Conservation (phyloP, 2,888 invertebrate species). For the Amphimallon solstitiale region DNA sequence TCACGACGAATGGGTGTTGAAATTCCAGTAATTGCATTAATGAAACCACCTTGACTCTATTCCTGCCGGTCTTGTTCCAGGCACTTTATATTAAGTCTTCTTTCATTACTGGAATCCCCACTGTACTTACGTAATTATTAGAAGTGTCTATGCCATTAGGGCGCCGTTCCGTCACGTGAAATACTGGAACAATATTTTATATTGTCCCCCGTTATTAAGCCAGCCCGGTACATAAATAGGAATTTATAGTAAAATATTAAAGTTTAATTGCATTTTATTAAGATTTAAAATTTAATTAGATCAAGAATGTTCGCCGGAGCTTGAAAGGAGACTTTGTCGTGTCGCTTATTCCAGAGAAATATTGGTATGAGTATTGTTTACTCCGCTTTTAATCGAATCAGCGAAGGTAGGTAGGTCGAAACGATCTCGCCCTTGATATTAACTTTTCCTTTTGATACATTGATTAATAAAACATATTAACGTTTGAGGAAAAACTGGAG, state of each 20-base stretch:
- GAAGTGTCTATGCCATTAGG: slow-evolving; percentile 39
- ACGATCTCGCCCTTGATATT: too few species aligned
- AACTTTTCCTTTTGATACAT: too few species aligned
- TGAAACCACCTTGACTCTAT: slow-evolving; percentile 38
- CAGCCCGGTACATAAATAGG: slow-evolving; percentile 9
- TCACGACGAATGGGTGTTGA: slow-evolving; percentile 26
- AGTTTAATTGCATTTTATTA: slow-evolving; percentile 19
- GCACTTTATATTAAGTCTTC: slow-evolving; percentile 41
- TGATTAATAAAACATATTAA: too few species aligned
- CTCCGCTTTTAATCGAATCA: too few species aligned
- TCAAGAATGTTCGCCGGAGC: slow-evolving; percentile 3
- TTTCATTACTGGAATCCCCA: slow-evolving; percentile 39
- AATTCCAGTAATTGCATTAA: slow-evolving; percentile 39
- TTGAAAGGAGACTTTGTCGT: too few species aligned
- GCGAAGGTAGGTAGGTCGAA: too few species aligned
- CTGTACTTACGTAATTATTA: slow-evolving; percentile 38
- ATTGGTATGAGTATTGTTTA: too few species aligned
- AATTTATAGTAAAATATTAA: slow-evolving; percentile 25
- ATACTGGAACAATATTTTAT: background rate
- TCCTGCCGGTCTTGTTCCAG: slow-evolving; percentile 24
- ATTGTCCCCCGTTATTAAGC: slow-evolving; percentile 22
- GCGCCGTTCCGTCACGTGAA: slow-evolving; percentile 12
- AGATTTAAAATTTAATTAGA: slow-evolving; percentile 14
- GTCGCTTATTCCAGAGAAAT: too few species aligned
- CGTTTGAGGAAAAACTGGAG: too few species aligned